Evolutionary conservation across 1,140 invertebrate species (phyloP).

Genomic region (Calephelis nemesis): DNA sequence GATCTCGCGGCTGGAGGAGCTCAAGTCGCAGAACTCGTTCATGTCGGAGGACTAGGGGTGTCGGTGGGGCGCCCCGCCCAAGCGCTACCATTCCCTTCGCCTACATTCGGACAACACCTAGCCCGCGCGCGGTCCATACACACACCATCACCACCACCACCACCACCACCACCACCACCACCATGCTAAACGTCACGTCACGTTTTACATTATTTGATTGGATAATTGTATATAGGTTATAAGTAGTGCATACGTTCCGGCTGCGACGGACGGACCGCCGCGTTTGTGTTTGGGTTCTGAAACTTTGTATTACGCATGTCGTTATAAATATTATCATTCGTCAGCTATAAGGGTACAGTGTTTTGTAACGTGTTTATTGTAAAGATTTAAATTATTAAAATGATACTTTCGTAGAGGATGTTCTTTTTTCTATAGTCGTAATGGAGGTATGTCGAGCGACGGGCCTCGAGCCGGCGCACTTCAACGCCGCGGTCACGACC

Average conservation of each 20-base stretch:
- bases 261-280: neutral
- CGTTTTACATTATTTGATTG: constrained; percentile 23
- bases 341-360: constrained; percentile 62
- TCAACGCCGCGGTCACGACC: constrained; percentile 33
- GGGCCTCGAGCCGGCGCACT: constrained; percentile 18
- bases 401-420: constrained; percentile 47
- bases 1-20: constrained; percentile 92
- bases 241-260: constrained; percentile 30
- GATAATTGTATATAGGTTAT: constrained; percentile 32
- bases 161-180: neutral
- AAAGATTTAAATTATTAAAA: constrained; percentile 59
- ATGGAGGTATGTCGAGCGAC: constrained; percentile 21
- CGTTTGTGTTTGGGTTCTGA: neutral
- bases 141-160: neutral
- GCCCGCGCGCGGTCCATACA: no score
- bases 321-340: constrained; percentile 34
- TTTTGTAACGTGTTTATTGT: constrained; percentile 67
- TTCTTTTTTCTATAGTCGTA: constrained; percentile 34
- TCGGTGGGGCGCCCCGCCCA: constrained; percentile 48
- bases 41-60: constrained; percentile 86
- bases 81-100: constrained; percentile 27
- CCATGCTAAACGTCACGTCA: constrained; percentile 18
- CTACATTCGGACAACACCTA: constrained; percentile 1
- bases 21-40: constrained; percentile 95
- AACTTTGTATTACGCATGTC: constrained; percentile 5